Conservation (phyloP, 2,797 vertebrate genomes). For the Rhyacichthys aspro region DNA sequence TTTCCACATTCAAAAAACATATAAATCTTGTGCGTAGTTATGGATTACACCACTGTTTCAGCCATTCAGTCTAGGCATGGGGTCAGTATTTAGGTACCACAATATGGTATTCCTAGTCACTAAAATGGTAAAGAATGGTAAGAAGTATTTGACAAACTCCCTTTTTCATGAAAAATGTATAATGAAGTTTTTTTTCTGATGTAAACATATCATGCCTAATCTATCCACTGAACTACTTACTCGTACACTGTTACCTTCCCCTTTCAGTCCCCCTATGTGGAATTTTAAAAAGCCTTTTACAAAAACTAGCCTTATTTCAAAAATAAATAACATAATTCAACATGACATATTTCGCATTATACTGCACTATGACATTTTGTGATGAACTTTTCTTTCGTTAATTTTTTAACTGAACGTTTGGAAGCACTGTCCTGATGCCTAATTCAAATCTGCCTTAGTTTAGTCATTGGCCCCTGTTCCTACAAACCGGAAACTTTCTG, state of each 20-base stretch:
- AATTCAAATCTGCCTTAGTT: too few relatives aligned
- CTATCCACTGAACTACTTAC: neutral
- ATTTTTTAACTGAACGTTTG: constrained; percentile 20
- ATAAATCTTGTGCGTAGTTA: constrained; percentile 57
- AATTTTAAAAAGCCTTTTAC: neutral
- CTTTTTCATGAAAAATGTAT: constrained; percentile 8
- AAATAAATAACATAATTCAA: neutral
- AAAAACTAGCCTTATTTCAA: neutral
- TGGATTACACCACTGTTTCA: constrained; percentile 32
- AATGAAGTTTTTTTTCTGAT: neutral
- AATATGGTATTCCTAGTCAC: constrained; percentile 1
- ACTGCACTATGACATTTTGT: too few relatives aligned
- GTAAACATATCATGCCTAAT: neutral
- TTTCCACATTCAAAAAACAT: constrained; percentile 62
- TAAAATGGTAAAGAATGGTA: too few relatives aligned
- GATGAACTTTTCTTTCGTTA: too few relatives aligned
- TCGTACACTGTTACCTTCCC: too few relatives aligned
- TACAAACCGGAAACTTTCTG: constrained; percentile 19
- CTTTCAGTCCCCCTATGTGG: neutral
- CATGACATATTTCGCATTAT: too few relatives aligned
- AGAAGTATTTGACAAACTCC: constrained; percentile 9
- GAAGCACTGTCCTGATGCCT: too few relatives aligned
- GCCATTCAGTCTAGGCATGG: constrained; percentile 22
- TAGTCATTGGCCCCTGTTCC: constrained; percentile 4
- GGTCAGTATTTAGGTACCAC: constrained; percentile 21